These are phyloP conservation scores for Parasteatoda tepidariorum DNA, from an alignment of 1,140 invertebrate species.

Conservation along the genomic window DNA sequence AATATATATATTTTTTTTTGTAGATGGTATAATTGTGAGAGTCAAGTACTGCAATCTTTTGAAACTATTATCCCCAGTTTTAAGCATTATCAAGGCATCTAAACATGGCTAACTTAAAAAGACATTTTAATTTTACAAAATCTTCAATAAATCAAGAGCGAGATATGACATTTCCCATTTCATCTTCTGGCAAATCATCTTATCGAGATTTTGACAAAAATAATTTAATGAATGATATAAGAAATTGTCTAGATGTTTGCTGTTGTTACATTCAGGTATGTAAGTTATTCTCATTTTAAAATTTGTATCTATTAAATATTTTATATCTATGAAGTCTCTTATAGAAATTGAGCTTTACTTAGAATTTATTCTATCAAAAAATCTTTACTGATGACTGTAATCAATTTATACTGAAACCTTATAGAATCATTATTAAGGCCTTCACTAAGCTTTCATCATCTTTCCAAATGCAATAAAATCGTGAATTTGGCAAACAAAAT, in stretches of 20 bases:
- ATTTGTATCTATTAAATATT: background rate
- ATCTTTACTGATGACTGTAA: background rate
- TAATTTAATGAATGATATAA: slow-evolving; percentile 40
- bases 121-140: slow-evolving; percentile 53
- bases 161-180: slow-evolving; percentile 8
- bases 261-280: slow-evolving; percentile 52
- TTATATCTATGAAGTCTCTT: no score
- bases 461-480: no score
- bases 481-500: no score
- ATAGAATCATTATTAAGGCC: no score
- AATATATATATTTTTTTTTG: no score
- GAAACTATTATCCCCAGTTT: no score
- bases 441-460: no score
- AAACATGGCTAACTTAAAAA: slow-evolving; percentile 43
- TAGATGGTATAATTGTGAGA: no score
- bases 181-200: background rate
- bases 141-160: slow-evolving; percentile 22
- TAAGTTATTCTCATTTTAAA: background rate
- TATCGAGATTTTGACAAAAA: slow-evolving; percentile 35
- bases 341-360: no score
- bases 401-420: background rate
- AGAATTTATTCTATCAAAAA: no score
- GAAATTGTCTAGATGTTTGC: slow-evolving; percentile 43
- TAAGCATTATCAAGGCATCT: no score
- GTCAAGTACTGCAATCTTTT: no score